Evolutionary conservation across 2,888 invertebrate species (phyloP), one percentile per base, ranked within the genome.

Genomic region (Acrobasis suavella): DNA sequence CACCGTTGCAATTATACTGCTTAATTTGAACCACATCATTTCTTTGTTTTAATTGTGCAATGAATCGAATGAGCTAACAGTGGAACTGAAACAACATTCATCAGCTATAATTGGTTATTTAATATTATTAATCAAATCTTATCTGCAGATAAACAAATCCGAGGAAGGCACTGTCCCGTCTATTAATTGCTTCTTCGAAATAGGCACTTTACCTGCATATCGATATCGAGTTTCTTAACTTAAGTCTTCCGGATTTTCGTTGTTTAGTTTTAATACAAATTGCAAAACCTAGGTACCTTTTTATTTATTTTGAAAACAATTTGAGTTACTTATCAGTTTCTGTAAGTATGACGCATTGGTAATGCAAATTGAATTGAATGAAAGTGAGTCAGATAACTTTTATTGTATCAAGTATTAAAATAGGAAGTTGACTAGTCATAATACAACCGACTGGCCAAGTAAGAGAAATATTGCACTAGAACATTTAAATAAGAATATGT

Each of bases 91-190:
- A 65, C 62, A 61, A 59, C 56, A 62, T 58, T 62, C 14, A 58
- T 62, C 58, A 50, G 9, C 58, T 59, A 14, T 76, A 80, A 79
- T 78, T 78, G 77, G 67, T 76, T 74, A 79, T 80, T 75, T 2
- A 70, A 68, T 69, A 66, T 72, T 81, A 83, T 84, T 81, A 70
- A 58, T 63, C 46, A 67, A 73, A 79, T 82, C 80, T 83, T 79
- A 83, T 83, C 83, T 69, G 42, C 17, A n/a, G 60, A 42, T 50
- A 49, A 22, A 58, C 5, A 58, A 17, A 58, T 46, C 6, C 42
- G 2, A 46, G 42, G 6, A 46, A 17, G 16, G 16, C 10, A 10
- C 52, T 32, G 52, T 37, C 52, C n/a, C 39, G 55, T 58, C 22
- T 54, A 56, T 49, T 38, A 17, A 46, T 56, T 42, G 46, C 15